phyloP scores from a whole-genome alignment of 2,113 vertebrate species.

The Microcebus ravelobensis region DNA sequence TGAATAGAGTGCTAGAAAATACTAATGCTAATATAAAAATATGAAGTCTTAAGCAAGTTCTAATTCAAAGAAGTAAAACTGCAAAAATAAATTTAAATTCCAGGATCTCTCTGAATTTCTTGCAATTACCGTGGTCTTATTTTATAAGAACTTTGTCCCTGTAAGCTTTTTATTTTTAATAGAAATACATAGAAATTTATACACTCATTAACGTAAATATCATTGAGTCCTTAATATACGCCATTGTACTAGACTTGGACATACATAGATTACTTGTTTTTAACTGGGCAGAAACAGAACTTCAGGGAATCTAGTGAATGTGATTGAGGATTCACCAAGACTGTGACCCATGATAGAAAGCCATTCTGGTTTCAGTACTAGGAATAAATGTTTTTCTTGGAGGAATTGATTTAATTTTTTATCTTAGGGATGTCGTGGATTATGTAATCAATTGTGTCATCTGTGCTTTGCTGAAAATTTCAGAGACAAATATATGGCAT shows the following conservation, averaged over 20 bases:
- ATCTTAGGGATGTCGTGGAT: not conserved
- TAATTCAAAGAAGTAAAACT: not conserved
- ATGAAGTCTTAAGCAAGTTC: not conserved
- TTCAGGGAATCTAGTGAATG: not conserved
- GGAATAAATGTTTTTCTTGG: not conserved
- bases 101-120: not conserved
- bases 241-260: no score
- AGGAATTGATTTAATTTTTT: not conserved
- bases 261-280: not conserved
- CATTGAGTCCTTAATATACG: no score
- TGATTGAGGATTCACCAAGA: not conserved
- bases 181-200: no score
- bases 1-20: not conserved
- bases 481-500: not conserved
- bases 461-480: not conserved
- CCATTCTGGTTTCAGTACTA: not conserved
- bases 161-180: not conserved
- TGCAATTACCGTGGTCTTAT: not conserved
- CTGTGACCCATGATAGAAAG: not conserved
- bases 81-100: not conserved
- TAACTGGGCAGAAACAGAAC: not conserved
- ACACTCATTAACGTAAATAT: no score
- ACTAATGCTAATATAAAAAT: not conserved
- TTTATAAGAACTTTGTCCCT: not conserved
- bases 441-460: not conserved